Percentiles rank a stretch among this genome's conserved stretches.
These are phyloP conservation scores for Parasteatoda lunata DNA, from an alignment of 2,888 invertebrate species.

Conservation along the genomic window DNA sequence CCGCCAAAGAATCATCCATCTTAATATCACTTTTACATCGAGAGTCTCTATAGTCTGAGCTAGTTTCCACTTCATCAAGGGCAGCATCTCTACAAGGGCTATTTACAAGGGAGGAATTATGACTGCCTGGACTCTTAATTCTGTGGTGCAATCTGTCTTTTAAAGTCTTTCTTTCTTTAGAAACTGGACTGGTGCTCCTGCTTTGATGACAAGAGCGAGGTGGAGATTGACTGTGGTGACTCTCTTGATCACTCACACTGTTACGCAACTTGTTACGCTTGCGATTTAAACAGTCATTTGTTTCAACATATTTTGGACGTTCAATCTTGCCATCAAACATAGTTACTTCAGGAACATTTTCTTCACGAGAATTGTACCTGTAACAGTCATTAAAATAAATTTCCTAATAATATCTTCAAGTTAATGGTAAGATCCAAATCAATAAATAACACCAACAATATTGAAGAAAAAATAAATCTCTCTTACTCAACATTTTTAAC, in stretches of 20 bases:
- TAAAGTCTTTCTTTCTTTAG: conserved; percentile 59
- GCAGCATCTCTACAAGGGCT: conserved; percentile 60
- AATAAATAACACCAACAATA: too few relatives aligned
- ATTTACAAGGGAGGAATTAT: conserved; percentile 65
- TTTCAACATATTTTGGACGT: conserved; percentile 57
- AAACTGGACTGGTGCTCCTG: conserved; percentile 69
- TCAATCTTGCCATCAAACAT: conserved; percentile 60
- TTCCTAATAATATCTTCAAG: not conserved
- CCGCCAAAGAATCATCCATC: conserved; percentile 27
- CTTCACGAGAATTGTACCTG: conserved; percentile 62
- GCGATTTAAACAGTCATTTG: conserved; percentile 31
- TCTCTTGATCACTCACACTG: conserved; percentile 72
- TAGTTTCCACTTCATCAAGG: conserved; percentile 51
- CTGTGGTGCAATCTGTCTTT: conserved; percentile 62
- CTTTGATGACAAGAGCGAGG: conserved; percentile 71
- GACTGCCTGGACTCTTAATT: conserved; percentile 69
- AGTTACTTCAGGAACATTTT: conserved; percentile 42
- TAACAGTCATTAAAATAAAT: not conserved
- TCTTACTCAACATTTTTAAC: too few relatives aligned
- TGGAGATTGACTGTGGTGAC: conserved; percentile 72
- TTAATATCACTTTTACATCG: conserved; percentile 61
- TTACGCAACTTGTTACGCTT: conserved; percentile 66
- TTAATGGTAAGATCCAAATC: not conserved
- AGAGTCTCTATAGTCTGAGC: conserved; percentile 56
- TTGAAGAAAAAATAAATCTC: too few relatives aligned